These are phyloP conservation scores for Dermolepida albohirtum DNA, from an alignment of 2,888 invertebrate genomes.

Conservation along the genomic window DNA sequence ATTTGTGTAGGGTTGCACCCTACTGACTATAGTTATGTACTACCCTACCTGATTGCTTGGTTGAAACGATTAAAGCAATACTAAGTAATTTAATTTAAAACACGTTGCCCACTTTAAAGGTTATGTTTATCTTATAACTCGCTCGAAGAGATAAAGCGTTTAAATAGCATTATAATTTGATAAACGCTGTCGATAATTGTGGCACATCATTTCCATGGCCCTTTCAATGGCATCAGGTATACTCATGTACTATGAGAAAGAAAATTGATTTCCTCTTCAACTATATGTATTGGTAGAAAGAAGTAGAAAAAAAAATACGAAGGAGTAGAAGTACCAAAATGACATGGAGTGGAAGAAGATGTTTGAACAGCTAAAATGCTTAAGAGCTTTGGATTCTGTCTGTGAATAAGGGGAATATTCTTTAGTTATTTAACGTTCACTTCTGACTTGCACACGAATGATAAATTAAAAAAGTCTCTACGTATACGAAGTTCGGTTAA, in stretches of 20 bases:
- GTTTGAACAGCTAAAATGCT: constrained; percentile 34
- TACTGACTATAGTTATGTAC: not conserved
- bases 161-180: constrained; percentile 24
- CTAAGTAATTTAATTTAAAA: constrained; percentile 11
- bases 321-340: constrained; percentile 23
- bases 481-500: no score
- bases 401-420: constrained; percentile 2
- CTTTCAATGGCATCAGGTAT: constrained; percentile 1
- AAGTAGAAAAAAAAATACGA: constrained; percentile 1
- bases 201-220: constrained; percentile 1
- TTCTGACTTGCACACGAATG: constrained; percentile 12
- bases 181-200: constrained; percentile 8
- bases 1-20: constrained; percentile 6
- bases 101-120: constrained; percentile 15
- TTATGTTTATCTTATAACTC: constrained; percentile 26
- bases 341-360: constrained; percentile 30
- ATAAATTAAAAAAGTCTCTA: constrained; percentile 1
- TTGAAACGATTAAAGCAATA: not conserved
- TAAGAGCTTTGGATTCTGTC: constrained; percentile 20
- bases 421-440: constrained; percentile 25
- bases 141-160: constrained; percentile 11
- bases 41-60: no score
- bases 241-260: not conserved
- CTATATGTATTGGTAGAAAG: constrained; percentile 7
- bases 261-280: constrained; percentile 33